A percentile compares a stretch with the other conserved stretches of the same genome.
Conservation (phyloP, 2,888 invertebrate genomes). For the Agrotis clavis region DNA sequence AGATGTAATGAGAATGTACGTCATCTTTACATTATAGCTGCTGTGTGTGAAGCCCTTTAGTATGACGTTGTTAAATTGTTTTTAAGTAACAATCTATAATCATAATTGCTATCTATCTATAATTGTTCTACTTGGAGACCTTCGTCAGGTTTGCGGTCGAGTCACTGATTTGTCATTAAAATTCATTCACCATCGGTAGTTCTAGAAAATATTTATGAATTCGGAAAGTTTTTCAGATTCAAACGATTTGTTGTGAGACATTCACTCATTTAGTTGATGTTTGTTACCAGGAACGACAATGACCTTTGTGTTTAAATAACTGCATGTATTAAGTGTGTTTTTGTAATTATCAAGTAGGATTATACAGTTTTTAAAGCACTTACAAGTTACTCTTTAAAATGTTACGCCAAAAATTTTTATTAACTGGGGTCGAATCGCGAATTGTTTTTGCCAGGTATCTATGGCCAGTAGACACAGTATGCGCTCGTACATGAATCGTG, state of each 20-base stretch:
- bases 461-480: no score
- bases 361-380: neutral
- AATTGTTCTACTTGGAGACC: neutral
- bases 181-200: conserved; percentile 38
- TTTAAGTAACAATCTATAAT: conserved; percentile 8
- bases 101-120: neutral
- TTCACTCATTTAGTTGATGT: conserved; percentile 27
- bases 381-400: conserved; percentile 1
- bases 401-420: neutral
- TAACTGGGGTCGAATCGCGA: neutral
- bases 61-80: neutral
- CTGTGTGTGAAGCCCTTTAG: neutral
- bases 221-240: conserved; percentile 18
- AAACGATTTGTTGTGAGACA: conserved; percentile 22
- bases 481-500: neutral
- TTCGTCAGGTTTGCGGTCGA: conserved; percentile 20
- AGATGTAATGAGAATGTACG: no score
- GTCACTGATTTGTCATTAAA: conserved; percentile 37
- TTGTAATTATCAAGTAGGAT: neutral
- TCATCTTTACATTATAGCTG: no score
- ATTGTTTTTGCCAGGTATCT: no score
- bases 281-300: conserved; percentile 14
- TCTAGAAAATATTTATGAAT: conserved; percentile 49
- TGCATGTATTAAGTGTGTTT: neutral
- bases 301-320: conserved; percentile 18